Base-by-base conservation (phyloP, 1,140 invertebrate genomes). In the Cephus cinctus region DNA sequence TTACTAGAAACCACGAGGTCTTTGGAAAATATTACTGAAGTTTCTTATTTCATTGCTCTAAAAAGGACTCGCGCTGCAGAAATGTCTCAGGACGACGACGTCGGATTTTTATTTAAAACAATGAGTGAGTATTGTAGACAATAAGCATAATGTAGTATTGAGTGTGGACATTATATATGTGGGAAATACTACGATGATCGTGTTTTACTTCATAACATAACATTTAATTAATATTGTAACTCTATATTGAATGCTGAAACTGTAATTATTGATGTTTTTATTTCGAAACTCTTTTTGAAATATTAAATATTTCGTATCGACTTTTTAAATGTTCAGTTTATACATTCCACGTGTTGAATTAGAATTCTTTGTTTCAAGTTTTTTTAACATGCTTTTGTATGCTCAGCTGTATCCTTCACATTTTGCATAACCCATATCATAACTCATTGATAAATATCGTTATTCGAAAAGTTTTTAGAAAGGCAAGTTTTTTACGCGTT, bases 1-100 rank as follows among this genome's bases (percentile, higher is more conserved):
- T n/a, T n/a, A 39, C 40, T 23, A 34, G 35, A 32, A 31, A 12
- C 12, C 5, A 11, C 3, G 21, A 16, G 8, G 38, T 6, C 19
- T 6, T 15, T 8, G 12, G 12, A n/a, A 15, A 15, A 27, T 30
- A 30, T 3, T 14, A 5, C 15, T n/a, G 12, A 35, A 6, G 9
- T 35, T 6, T 35, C 5, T 35, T n/a, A 14, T 35, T n/a, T 5
- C 5, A 14, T 8, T 5, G 9, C 15, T 14, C 15, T 18, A 27
- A 25, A 3, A 9, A 15, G 16, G 12, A 27, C 12, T 8, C 16
- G 5, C 15, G 18, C 14, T 14, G 3, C 15, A 48, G 57, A 48
- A 58, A 76, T 77, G 75, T 76, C 73, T 41, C 75, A 76, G 44
- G 75, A 76, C 25, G 75, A 77, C 43, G 73, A 76, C 57, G 74